phyloP scores from a whole-genome alignment of 2,113 vertebrate genomes.

The Tonatia bakeri region DNA sequence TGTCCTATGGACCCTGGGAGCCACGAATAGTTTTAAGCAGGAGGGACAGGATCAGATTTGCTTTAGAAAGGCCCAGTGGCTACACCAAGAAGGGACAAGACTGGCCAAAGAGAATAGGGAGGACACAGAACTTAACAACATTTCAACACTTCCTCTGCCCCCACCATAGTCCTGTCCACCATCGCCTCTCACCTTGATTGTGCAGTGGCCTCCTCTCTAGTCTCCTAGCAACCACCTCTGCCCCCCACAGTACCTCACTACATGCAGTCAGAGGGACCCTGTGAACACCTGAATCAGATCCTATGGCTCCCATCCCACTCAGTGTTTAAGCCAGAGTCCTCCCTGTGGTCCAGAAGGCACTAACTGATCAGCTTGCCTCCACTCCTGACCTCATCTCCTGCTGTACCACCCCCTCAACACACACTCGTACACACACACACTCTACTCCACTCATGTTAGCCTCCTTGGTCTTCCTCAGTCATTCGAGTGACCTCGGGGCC shows the following conservation, averaged over 20 bases:
- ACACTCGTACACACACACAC: neutral
- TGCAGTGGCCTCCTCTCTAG: neutral
- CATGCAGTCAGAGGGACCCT: neutral
- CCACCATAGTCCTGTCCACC: neutral
- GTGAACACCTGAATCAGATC: neutral
- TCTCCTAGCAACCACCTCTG: neutral
- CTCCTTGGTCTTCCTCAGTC: neutral
- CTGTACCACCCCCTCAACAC: neutral
- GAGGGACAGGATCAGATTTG: neutral
- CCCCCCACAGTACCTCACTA: neutral
- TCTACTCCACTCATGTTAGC: neutral
- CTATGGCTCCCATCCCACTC: neutral
- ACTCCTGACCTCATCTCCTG: neutral
- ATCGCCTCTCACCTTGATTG: neutral
- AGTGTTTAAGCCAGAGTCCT: neutral
- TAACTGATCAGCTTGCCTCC: neutral
- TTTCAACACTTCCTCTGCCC: neutral
- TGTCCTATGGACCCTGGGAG: neutral
- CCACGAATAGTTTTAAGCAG: neutral
- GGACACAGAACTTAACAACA: neutral
- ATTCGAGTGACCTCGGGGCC: neutral
- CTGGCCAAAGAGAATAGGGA: neutral
- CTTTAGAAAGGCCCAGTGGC: neutral
- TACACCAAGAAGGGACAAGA: neutral
- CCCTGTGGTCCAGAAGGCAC: neutral